phyloP scores from a whole-genome alignment of 2,797 vertebrate genomes.

The Halcyon chelicuti region DNA sequence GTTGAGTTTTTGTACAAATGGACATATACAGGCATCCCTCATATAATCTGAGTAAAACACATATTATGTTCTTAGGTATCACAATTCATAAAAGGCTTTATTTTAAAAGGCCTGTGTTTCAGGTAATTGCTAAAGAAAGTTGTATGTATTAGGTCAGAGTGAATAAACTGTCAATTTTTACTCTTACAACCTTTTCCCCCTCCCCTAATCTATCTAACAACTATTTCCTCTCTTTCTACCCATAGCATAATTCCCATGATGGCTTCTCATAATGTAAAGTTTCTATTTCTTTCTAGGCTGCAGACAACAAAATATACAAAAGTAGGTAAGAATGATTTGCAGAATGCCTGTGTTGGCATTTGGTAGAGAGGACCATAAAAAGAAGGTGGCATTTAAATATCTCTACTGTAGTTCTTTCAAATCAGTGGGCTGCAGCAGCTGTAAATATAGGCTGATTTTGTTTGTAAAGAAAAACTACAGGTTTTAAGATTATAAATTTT shows the following conservation, averaged over 20 bases:
- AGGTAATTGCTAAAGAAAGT: background rate
- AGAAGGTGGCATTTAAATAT: background rate
- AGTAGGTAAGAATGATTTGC: background rate
- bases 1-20: background rate
- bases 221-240: background rate
- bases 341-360: background rate
- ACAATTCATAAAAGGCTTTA: background rate
- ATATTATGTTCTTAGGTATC: background rate
- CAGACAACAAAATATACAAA: background rate
- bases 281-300: background rate
- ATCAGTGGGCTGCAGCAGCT: background rate
- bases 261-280: background rate
- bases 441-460: background rate
- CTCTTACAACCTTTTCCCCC: background rate
- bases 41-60: background rate
- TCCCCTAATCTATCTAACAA: background rate
- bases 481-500: background rate
- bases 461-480: background rate
- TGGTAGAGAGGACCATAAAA: background rate
- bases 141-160: background rate
- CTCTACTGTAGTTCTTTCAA: background rate
- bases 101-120: background rate
- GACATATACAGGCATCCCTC: background rate
- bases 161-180: background rate
- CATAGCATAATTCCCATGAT: too few relatives aligned